phyloP scores from a whole-genome alignment of 2,888 invertebrate species.

The Rhodophaea formosa region DNA sequence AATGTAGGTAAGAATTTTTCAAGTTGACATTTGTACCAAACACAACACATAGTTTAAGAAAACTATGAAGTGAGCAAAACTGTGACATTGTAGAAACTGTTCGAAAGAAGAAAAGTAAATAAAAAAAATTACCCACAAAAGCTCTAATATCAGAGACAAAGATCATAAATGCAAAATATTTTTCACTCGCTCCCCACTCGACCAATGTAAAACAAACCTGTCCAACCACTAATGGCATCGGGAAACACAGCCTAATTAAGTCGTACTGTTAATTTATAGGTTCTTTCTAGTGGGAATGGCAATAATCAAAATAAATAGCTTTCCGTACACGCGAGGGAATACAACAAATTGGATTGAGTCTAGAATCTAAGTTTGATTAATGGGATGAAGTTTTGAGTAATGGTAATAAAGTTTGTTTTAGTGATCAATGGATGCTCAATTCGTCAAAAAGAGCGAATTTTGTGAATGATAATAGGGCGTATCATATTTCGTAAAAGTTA shows the following conservation, averaged over 20 bases:
- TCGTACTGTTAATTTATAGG: slow-evolving; percentile 74
- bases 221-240: slow-evolving; percentile 75
- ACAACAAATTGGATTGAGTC: slow-evolving; percentile 62
- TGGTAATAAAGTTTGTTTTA: slow-evolving; percentile 9
- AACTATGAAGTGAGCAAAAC: too few relatives aligned
- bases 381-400: slow-evolving; percentile 14
- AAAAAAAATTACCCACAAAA: too few relatives aligned
- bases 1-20: too few relatives aligned
- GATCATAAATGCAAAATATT: too few relatives aligned
- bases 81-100: too few relatives aligned
- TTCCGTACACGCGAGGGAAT: slow-evolving; percentile 71
- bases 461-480: background rate
- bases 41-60: too few relatives aligned
- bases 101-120: too few relatives aligned
- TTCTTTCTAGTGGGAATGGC: slow-evolving; percentile 66
- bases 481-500: too few relatives aligned
- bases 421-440: background rate
- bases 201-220: slow-evolving; percentile 36
- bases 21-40: too few relatives aligned
- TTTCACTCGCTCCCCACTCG: background rate
- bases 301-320: slow-evolving; percentile 78
- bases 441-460: background rate
- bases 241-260: slow-evolving; percentile 73
- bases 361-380: slow-evolving; percentile 40
- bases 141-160: too few relatives aligned